These are phyloP conservation scores for Diogma glabrata DNA, from an alignment of 2,888 invertebrate species.

Conservation along the genomic window DNA sequence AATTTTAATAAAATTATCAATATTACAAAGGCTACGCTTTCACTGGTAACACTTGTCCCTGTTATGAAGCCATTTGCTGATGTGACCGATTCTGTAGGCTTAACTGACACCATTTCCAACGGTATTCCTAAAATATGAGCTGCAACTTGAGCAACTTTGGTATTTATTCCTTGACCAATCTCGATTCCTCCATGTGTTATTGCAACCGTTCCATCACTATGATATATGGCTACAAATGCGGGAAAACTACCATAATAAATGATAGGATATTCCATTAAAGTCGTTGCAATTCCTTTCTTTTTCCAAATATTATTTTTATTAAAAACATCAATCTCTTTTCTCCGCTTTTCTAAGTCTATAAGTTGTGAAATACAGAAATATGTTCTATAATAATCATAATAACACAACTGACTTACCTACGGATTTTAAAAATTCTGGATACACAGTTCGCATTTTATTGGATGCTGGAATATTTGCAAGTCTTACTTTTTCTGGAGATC, in stretches of 20 bases:
- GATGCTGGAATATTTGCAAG: constrained; percentile 40
- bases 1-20: too few relatives aligned
- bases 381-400: constrained; percentile 42
- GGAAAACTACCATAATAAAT: constrained; percentile 41
- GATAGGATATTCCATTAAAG: constrained; percentile 57
- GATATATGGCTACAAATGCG: constrained; percentile 53
- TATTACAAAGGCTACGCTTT: constrained; percentile 45
- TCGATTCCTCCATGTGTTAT: constrained; percentile 62
- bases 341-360: constrained; percentile 46
- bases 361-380: too few relatives aligned
- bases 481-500: constrained; percentile 47
- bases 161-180: constrained; percentile 71
- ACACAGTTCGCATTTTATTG: constrained; percentile 37
- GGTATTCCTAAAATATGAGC: constrained; percentile 61
- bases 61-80: constrained; percentile 55
- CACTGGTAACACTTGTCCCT: constrained; percentile 62
- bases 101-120: constrained; percentile 51
- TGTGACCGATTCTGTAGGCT: constrained; percentile 50
- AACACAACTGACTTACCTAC: too few relatives aligned
- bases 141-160: constrained; percentile 62
- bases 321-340: constrained; percentile 42
- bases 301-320: constrained; percentile 70
- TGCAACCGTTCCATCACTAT: constrained; percentile 57
- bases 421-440: constrained; percentile 42
- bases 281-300: constrained; percentile 57